Base-by-base conservation (phyloP, 2,888 invertebrate genomes). In the Synergus japonicus region DNA sequence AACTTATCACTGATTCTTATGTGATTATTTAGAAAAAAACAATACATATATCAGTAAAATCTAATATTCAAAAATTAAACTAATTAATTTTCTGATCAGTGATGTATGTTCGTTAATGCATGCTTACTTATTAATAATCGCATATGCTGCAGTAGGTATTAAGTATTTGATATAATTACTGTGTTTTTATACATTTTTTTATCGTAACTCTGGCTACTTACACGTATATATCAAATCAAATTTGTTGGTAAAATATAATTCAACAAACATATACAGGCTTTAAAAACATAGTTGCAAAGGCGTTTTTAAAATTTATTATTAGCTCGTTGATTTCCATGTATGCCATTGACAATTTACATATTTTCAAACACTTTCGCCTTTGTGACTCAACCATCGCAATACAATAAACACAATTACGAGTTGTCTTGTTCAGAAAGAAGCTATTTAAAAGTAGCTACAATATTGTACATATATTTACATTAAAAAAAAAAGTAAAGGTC, bases 261-360 rank as follows among this genome's bases (percentile, higher is more conserved):
- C 76, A 85, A 88, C 87, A 88, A 88, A 91, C 91, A 91, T 90
- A 91, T 92, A 92, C 92, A 92, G 91, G 91, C 91, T 91, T 91
- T 86, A n/a, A 78, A 79, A 81, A 43, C 4, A 22, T 49, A 22
- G 49, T n/a, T 49, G 43, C 9, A 69, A 49, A 13, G 46, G 15
- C 29, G 2, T 13, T 69, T 15, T 69, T 37, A 0, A 8, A 64
- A 10, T 64, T n/a, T 18, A 15, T 41, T 41, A 37, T 64, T 37
- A 13, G 41, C 37, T 29, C 2, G 7, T 64, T 13, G 8, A 37
- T 37, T 37, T 37, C 5, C 9, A 64, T 64, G 7, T 29, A 2
- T 4, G 4, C 13, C 15, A 41, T 15, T 54, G 54, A 64, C 13
- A 41, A 13, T 41, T 37, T 8, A 15, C 13, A 41, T 64, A 41